A percentile compares a stretch with the other conserved stretches of the same genome.
Conservation (phyloP, 2,113 vertebrate species). For the Corythaixoides concolor region DNA sequence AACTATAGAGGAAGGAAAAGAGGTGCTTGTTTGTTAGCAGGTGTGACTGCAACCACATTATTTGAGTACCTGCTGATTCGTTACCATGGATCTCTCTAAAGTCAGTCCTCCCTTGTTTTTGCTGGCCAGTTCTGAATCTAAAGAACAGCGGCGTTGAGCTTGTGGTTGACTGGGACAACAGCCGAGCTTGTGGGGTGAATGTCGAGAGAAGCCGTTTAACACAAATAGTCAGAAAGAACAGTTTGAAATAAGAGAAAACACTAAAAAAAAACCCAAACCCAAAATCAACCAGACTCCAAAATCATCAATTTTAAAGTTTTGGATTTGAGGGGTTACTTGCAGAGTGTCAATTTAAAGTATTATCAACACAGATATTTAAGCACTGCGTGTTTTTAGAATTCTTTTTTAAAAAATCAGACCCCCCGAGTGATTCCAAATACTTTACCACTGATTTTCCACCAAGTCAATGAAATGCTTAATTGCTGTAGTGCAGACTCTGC, state of each 20-base stretch:
- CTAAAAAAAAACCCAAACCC: not conserved
- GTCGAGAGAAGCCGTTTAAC: not conserved
- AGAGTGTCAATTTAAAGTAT: not conserved
- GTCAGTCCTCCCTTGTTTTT: not conserved
- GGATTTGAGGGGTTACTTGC: not conserved
- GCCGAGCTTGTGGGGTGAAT: not conserved
- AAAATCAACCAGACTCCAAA: not conserved
- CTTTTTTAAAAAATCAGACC: not conserved
- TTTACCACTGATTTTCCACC: not conserved
- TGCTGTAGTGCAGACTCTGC: accelerated
- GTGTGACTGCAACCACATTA: not conserved
- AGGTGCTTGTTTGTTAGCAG: not conserved
- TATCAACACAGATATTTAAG: not conserved
- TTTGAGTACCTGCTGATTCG: not conserved
- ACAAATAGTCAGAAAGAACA: not conserved
- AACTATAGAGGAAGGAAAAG: not conserved
- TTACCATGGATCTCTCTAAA: not conserved
- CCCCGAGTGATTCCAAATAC: not conserved
- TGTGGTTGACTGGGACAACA: not conserved
- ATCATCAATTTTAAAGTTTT: not conserved
- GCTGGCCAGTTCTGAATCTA: not conserved
- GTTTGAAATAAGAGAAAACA: not conserved
- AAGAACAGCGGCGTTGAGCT: not conserved
- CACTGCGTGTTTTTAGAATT: not conserved
- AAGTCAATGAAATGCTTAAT: not conserved